Conservation (phyloP, 2,888 invertebrate genomes). For the Octodonta nipae region DNA sequence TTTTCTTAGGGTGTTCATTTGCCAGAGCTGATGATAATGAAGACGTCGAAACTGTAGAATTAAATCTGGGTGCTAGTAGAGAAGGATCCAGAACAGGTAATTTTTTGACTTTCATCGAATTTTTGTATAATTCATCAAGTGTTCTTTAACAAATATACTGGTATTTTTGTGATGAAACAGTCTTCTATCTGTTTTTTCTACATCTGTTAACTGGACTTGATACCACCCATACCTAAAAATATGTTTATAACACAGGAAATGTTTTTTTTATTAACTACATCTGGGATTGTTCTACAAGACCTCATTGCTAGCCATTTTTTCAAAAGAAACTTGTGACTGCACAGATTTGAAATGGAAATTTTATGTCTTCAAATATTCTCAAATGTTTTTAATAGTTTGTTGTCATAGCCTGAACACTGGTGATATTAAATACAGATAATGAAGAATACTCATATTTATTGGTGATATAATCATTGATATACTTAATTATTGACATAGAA, state of each 20-base stretch:
- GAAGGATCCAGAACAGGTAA: slow-evolving; percentile 82
- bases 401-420: too few relatives aligned
- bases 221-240: slow-evolving; percentile 37
- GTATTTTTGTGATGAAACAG: slow-evolving; percentile 38
- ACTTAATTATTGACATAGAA: too few relatives aligned
- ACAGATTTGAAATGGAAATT: too few relatives aligned
- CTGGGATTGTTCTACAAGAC: too few relatives aligned
- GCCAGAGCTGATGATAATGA: slow-evolving; percentile 37
- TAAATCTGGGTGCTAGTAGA: slow-evolving; percentile 70
- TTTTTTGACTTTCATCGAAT: slow-evolving; percentile 20
- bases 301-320: too few relatives aligned
- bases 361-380: too few relatives aligned
- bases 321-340: too few relatives aligned
- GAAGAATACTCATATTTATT: too few relatives aligned
- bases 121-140: slow-evolving; percentile 29
- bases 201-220: slow-evolving; percentile 22
- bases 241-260: slow-evolving; percentile 5
- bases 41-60: slow-evolving; percentile 51
- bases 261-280: slow-evolving; percentile 2
- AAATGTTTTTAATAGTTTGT: too few relatives aligned
- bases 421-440: too few relatives aligned
- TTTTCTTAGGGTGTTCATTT: slow-evolving; percentile 35
- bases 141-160: slow-evolving; percentile 28
- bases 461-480: too few relatives aligned
- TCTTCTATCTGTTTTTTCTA: slow-evolving; percentile 25